Base-by-base conservation (phyloP, 2,797 vertebrate species). In the Parauchenoglanis punctatus region DNA sequence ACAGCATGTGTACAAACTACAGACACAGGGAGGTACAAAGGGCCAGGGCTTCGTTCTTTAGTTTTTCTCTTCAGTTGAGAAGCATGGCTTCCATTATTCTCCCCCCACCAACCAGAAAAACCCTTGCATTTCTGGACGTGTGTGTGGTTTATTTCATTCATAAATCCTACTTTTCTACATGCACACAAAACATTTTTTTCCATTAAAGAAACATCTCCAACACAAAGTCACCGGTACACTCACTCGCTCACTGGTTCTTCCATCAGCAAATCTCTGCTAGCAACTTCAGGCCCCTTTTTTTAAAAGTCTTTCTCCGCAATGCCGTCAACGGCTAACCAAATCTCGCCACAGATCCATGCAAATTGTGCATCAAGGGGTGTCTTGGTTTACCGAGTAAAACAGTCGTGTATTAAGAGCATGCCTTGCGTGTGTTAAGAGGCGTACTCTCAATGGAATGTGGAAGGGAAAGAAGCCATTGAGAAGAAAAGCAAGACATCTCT, bases 381-480 rank as follows among this genome's bases (percentile, higher is more conserved):
- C 87, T 88, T 70, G 13, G 77, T 81, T 91, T 87, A 61, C 78
- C 18, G 8, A 77, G 84, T 49, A 76, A 73, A 84, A 65, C 77
- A 58, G 81, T 78, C 28, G 70, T 67, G 85, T 80, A 80, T 83
- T 83, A 77, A 76, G 80, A 86, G 68, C 35, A 40, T 85, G 89
- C 83, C 83, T 84, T 52, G 87, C 58, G 83, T 81, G 81, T 84
- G 90, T 93, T 92, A 93, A 91, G 92, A 93, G 92, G 92, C 85
- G 52, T 88, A 91, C 90, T 86, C 92, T 93, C 93, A 90, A 91
- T 92, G 91, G 91, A 93, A 92, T 92, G 92, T 91, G 92, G 93
- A 91, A 91, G 92, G 92, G 93, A 88, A 88, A 61, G 84, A 85
- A 93, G 88, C 94, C 86, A 83, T 78, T 85, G 83, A 87, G 83